Base-by-base conservation (phyloP, 2,113 vertebrate species). In the Hystrix cristata region DNA sequence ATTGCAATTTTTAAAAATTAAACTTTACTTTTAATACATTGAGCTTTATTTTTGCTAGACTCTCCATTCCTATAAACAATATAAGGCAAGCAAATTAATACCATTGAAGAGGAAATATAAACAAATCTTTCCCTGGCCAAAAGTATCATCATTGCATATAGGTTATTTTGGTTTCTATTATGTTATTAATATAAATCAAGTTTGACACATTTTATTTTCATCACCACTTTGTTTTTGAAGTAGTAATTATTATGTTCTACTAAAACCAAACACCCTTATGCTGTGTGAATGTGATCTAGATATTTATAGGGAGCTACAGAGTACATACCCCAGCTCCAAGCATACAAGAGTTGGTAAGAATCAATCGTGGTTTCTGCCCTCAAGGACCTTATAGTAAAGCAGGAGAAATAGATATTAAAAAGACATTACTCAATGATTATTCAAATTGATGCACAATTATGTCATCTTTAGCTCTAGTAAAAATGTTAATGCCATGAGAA, bases 71-170 rank as follows among this genome's bases (percentile, higher is more conserved):
- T 4, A 14, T 78, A 46, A 86, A 74, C 46, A 80, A 60, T 65
- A 84, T 94, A 87, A 90, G 27, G 46, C 34, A 93, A 94, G 27
- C 16, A 85, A n/a, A 34, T 80, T 57, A 19, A 87, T 67, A 80
- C 27, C 79, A 60, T 85, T 82, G 8, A 65, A 92, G 29, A 81
- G 29, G 34, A 94, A 95, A 85, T 88, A 91, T 43, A 62, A 97
- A 88, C 38, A 87, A 95, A 69, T 7, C 59, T 95, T 85, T 85
- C 31, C 38, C 59, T 84, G 64, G 38, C 59, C 94, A 80, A 64
- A 82, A 91, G 79, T 82, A 31, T 80, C 12, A 78, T 34, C 69
- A 18, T 38, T 59, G 67, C 19, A 25, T 71, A 7, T 18, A 79
- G 7, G 23, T 18, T 90, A 87, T 46, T 90, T 46, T 90, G 29